Percentiles rank a stretch among this genome's conserved stretches.
phyloP scores from a whole-genome alignment of 1,140 invertebrate genomes.

The Drosophila bifasciata region DNA sequence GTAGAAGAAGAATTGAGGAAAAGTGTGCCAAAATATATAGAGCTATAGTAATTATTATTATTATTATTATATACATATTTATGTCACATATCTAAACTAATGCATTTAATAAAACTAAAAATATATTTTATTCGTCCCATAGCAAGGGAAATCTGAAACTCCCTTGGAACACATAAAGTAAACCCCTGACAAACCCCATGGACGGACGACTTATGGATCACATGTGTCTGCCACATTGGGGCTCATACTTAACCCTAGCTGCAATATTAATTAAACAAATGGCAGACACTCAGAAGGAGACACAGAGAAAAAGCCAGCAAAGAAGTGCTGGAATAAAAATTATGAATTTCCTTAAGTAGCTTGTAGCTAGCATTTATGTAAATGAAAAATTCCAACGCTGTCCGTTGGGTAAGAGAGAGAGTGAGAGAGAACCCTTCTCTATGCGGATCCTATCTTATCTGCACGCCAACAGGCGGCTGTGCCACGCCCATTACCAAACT shows the following conservation, averaged over 20 bases:
- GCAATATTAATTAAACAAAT: constrained; percentile 70
- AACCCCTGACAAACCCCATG: no score
- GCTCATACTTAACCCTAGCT: constrained; percentile 18
- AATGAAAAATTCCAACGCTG: constrained; percentile 62
- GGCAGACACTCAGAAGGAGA: constrained; percentile 18
- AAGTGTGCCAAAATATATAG: constrained; percentile 79
- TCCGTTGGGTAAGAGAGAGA: no score
- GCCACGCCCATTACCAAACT: constrained; percentile 8
- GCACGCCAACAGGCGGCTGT: constrained; percentile 26
- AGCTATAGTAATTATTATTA: constrained; percentile 60
- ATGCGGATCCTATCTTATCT: constrained; percentile 32
- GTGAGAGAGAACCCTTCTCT: constrained; percentile 44
- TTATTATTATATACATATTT: constrained; percentile 47
- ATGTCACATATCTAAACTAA: constrained; percentile 58
- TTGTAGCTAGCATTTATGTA: constrained; percentile 61
- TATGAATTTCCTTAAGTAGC: constrained; percentile 67
- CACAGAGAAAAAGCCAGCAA: no score
- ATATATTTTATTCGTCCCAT: not conserved
- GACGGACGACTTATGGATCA: no score
- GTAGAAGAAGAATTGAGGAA: constrained; percentile 4
- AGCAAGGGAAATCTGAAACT: not conserved
- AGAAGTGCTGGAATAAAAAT: constrained; percentile 48
- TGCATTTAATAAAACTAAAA: constrained; percentile 63
- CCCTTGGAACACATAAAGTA: no score
- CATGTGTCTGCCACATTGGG: constrained; percentile 21